Evolutionary conservation across 1,140 invertebrate species (phyloP), one percentile per base, ranked within the genome.

Genomic region (Ceratoteleas bidentatus): DNA sequence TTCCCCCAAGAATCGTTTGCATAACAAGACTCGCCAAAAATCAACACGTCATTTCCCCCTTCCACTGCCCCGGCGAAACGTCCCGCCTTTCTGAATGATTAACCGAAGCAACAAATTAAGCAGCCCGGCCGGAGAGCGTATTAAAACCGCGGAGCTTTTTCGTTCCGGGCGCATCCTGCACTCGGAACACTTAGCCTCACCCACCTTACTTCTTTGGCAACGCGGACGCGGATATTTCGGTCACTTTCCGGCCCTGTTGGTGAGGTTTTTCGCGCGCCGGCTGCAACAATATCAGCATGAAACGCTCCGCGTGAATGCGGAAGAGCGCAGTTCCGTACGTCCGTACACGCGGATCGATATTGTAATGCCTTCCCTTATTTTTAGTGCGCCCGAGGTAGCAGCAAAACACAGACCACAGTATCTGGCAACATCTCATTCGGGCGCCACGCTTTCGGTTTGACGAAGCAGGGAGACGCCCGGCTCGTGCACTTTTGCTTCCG

Each of bases 351-450:
- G 53, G 77, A 82, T 81, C 85, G 85, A 88, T 89, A 90, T 88
- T 88, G 87, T 90, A 89, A 90, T 89, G 86, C 85, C 83, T 86
- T 84, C 53, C 60, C 64, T 83, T 87, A 87, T 85, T 86, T 89
- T 90, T 89, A 88, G 87, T 84, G 87, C 85, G n/a, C n/a, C n/a
- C n/a, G n/a, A n/a, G 74, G 84, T 75, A 70, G 34, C 61, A 64
- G 80, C 72, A 84, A 85, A 85, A 77, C 85, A 60, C 69, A 82
- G 50, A 57, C 62, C 61, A 47, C 64, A 40, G 36, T 49, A 52
- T 11, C 16, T 65, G 33, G 52, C 34, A 74, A 74, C 61, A 52
- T 74, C 53, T 58, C 60, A 50, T 58, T 74, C 24, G 33, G 36
- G 8, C 40, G 13, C 13, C 47, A 14, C 13, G 13, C 43, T 70